Evolutionary conservation across 2,113 vertebrate genomes (phyloP).

Genomic region (Otis tarda): DNA sequence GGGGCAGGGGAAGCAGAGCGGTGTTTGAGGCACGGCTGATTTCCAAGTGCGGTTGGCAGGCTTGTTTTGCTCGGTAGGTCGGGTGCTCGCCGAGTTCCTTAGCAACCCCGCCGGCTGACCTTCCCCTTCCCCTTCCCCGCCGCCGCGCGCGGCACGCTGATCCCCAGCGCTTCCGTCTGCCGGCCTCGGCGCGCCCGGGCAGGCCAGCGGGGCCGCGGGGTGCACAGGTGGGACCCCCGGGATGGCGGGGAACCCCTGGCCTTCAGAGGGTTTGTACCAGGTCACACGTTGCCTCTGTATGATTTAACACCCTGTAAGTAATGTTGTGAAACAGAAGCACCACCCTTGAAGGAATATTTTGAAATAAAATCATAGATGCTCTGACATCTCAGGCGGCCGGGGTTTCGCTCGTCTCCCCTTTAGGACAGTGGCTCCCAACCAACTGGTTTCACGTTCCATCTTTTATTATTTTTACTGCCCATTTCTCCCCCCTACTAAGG

Average conservation of each 20-base stretch:
- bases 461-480: neutral
- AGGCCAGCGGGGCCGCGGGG: fast-evolving
- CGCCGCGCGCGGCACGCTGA: too few relatives aligned
- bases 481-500: neutral
- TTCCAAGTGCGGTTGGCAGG: neutral
- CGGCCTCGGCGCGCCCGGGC: neutral
- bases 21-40: neutral
- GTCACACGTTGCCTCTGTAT: too few relatives aligned
- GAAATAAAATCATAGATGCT: neutral
- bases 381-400: neutral
- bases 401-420: neutral
- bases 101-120: neutral
- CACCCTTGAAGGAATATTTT: neutral
- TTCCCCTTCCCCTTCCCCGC: neutral
- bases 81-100: neutral
- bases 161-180: neutral
- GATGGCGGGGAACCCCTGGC: fast-evolving
- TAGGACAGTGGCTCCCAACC: neutral
- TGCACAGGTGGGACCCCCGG: neutral
- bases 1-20: neutral
- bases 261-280: neutral
- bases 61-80: neutral
- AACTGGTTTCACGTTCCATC: neutral
- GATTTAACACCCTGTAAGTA: neutral
- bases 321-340: neutral